Conservation (phyloP, 1,140 invertebrate species). For the Ceratitis capitata region DNA sequence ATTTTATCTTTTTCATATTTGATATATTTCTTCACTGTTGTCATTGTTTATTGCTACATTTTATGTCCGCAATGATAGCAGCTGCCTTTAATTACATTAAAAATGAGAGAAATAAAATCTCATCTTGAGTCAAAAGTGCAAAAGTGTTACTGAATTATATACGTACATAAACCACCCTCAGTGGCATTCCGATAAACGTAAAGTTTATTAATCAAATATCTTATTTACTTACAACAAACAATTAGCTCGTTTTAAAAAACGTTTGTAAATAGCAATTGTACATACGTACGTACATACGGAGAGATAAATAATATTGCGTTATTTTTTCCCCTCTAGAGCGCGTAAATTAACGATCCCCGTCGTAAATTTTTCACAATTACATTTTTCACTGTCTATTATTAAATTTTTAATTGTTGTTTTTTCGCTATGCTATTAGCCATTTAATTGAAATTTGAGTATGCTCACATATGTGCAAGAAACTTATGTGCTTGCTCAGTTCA, state of each 20-base stretch:
- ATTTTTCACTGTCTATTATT: neutral
- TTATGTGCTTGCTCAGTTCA: neutral
- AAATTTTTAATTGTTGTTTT: neutral
- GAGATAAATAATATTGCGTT: neutral
- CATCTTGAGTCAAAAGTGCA: too few species aligned
- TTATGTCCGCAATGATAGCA: constrained; percentile 8
- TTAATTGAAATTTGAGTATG: neutral
- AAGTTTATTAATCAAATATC: neutral
- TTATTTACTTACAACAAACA: too few species aligned
- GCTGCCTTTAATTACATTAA: constrained; percentile 2
- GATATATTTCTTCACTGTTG: too few species aligned
- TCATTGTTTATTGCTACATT: neutral
- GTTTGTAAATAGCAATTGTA: too few species aligned
- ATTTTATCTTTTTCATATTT: too few species aligned
- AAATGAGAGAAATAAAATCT: too few species aligned
- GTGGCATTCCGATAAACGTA: too few species aligned
- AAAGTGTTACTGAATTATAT: neutral
- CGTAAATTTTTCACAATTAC: neutral
- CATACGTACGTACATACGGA: neutral
- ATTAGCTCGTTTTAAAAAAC: too few species aligned
- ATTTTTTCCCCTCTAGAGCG: neutral
- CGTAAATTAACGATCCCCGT: neutral
- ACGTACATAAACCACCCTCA: neutral
- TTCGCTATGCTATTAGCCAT: neutral
- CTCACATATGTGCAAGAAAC: neutral